Conservation (phyloP, 2,113 vertebrate species). For the Brachypodius melanocephalos region DNA sequence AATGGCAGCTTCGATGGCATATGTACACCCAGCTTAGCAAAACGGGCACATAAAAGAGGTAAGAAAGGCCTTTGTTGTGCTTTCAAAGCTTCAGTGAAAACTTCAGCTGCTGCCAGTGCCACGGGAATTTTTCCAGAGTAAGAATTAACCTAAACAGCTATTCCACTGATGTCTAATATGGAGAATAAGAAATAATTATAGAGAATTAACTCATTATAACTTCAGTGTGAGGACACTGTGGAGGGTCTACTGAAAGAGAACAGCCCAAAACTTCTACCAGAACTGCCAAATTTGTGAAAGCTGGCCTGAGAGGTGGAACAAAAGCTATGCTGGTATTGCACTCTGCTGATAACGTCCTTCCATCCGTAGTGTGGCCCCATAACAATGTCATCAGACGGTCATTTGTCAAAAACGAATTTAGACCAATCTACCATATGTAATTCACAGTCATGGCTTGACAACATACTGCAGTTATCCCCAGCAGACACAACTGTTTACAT, state of each 20-base stretch:
- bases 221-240: not conserved
- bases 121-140: not conserved
- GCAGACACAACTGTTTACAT: constrained; percentile 48
- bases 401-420: constrained; percentile 46
- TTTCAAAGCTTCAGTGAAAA: not conserved
- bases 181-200: not conserved
- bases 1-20: not conserved
- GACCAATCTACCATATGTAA: constrained; percentile 16
- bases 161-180: not conserved
- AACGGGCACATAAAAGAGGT: not conserved
- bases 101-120: not conserved
- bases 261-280: not conserved
- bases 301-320: not conserved
- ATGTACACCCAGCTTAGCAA: not conserved
- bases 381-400: constrained; percentile 23
- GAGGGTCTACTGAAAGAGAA: not conserved
- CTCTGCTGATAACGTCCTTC: not conserved
- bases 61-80: not conserved
- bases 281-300: constrained; percentile 15
- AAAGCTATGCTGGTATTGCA: not conserved
- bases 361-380: not conserved
- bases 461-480: constrained; percentile 32
- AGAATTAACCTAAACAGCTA: not conserved
- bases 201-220: not conserved
- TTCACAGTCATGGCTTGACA: constrained; percentile 13